Conservation (phyloP, 2,797 vertebrate genomes). For the Apodemus agrarius region DNA sequence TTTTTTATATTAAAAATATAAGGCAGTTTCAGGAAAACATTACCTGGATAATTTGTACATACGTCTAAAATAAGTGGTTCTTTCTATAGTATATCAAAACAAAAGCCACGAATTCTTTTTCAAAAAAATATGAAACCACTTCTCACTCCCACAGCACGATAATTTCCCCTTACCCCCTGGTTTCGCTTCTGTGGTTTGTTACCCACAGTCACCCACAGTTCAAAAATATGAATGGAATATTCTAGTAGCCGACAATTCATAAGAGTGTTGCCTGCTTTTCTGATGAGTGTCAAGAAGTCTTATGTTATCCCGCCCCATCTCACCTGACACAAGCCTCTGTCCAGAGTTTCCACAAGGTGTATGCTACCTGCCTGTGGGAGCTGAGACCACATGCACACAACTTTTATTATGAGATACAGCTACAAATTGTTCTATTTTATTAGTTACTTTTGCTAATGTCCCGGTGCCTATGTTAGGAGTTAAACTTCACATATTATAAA, state of each 20-base stretch:
- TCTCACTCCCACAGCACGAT: too few relatives aligned
- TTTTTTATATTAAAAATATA: background rate
- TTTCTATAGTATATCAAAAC: conserved; percentile 2
- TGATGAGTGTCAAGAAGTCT: background rate
- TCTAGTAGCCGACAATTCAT: background rate
- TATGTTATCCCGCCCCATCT: too few relatives aligned
- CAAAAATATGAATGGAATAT: conserved; percentile 17
- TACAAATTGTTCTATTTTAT: background rate
- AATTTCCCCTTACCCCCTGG: background rate
- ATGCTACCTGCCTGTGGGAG: background rate
- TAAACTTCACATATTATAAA: background rate
- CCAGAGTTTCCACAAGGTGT: background rate
- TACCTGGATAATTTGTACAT: background rate
- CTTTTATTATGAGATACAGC: background rate
- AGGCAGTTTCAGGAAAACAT: conserved; percentile 2
- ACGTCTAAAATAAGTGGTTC: background rate
- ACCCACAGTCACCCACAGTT: background rate
- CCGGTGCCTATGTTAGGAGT: background rate
- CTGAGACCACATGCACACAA: background rate
- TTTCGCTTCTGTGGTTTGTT: background rate
- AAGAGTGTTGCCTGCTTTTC: background rate
- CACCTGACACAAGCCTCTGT: background rate
- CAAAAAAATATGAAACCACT: conserved; percentile 14
- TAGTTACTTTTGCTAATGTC: background rate
- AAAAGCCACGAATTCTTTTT: conserved; percentile 29